phyloP scores from a whole-genome alignment of 2,113 vertebrate species.

The Notiomystis cincta region DNA sequence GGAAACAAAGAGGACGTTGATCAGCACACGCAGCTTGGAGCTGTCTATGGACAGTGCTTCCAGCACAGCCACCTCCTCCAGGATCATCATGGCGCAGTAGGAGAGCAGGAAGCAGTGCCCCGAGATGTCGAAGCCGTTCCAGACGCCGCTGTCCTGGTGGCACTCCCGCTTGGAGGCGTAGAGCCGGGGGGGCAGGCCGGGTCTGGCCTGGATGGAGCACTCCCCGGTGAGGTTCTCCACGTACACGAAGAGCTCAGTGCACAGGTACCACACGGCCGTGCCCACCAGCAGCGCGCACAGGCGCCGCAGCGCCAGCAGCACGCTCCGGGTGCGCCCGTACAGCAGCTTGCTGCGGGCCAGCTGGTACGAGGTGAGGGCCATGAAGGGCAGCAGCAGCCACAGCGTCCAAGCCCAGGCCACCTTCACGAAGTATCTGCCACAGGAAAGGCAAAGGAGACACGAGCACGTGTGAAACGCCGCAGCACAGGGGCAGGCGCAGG shows the following conservation, averaged over 20 bases:
- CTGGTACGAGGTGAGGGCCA: constrained; percentile 77
- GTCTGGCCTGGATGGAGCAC: constrained; percentile 69
- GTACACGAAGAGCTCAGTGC: constrained; percentile 79
- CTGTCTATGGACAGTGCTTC: constrained; percentile 57
- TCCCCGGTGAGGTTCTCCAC: constrained; percentile 83
- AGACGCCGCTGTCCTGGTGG: constrained; percentile 74
- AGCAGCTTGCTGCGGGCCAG: neutral
- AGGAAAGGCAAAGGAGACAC: neutral
- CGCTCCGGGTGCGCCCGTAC: constrained; percentile 58
- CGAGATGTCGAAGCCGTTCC: constrained; percentile 91
- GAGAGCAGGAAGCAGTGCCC: constrained; percentile 93
- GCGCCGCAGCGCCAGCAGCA: constrained; percentile 68
- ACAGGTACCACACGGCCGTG: constrained; percentile 83
- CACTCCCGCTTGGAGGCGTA: constrained; percentile 76
- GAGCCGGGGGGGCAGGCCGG: neutral
- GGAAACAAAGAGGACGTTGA: constrained; percentile 78
- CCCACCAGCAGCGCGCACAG: constrained; percentile 81
- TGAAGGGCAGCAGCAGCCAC: constrained; percentile 88
- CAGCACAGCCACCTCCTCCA: constrained; percentile 86
- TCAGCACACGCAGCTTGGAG: constrained; percentile 37
- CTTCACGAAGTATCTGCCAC: constrained; percentile 92
- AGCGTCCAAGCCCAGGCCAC: constrained; percentile 94
- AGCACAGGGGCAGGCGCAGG: fast-evolving
- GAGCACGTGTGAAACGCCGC: neutral
- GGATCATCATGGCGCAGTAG: constrained; percentile 86